These are phyloP conservation scores for Electrona antarctica DNA, from an alignment of 2,113 vertebrate genomes.

Conservation along the genomic window DNA sequence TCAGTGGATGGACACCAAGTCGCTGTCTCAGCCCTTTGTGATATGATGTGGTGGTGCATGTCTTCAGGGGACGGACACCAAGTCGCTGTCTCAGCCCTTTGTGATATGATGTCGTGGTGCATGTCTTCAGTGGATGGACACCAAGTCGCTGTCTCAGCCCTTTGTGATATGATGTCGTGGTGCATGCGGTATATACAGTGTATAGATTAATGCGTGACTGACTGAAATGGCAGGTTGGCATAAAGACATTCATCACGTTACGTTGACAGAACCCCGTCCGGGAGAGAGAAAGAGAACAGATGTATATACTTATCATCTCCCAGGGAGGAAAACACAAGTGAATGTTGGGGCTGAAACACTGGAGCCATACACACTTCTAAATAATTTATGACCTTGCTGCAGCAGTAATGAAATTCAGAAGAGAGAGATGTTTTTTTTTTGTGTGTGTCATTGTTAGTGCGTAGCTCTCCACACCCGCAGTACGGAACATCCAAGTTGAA, in stretches of 20 bases:
- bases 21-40: background rate
- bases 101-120: too few species aligned
- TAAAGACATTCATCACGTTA: constrained; percentile 12
- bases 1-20: too few species aligned
- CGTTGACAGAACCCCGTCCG: background rate
- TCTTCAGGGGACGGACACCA: too few species aligned
- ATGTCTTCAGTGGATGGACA: too few species aligned
- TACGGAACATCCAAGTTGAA: constrained; percentile 42
- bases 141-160: background rate
- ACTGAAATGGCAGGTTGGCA: constrained; percentile 10
- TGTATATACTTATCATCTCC: constrained; percentile 38
- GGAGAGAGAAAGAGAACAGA: constrained; percentile 48
- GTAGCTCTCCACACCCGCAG: constrained; percentile 27
- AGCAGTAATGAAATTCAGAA: constrained; percentile 72
- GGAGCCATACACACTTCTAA: constrained; percentile 58
- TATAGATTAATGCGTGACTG: background rate
- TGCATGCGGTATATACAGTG: too few species aligned
- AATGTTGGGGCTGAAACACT: constrained; percentile 58
- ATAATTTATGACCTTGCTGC: constrained; percentile 76
- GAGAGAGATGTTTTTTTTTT: constrained; percentile 32
- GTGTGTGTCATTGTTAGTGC: constrained; percentile 53
- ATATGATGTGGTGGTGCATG: too few species aligned
- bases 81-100: background rate
- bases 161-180: too few species aligned
- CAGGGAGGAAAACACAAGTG: constrained; percentile 54